phyloP scores from a whole-genome alignment of 2,113 vertebrate species.

The Apus apus region DNA sequence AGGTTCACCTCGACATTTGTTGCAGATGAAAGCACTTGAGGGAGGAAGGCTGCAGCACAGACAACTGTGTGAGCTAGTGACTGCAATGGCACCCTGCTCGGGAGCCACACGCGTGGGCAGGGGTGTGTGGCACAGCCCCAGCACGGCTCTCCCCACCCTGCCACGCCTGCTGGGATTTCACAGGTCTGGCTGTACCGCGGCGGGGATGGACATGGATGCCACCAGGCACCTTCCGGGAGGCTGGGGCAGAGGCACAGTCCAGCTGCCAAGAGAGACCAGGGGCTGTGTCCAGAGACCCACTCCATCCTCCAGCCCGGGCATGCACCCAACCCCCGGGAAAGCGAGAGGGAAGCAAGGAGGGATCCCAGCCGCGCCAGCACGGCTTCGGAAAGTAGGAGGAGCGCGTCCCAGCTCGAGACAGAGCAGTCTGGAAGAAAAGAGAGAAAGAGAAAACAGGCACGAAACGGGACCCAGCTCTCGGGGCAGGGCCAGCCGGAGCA shows the following conservation, averaged over 20 bases:
- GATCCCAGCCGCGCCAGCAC: not conserved
- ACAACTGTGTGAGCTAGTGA: fast-evolving
- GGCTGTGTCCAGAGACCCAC: not conserved
- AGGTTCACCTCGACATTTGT: not conserved
- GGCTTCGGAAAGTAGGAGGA: slow-evolving; percentile 10
- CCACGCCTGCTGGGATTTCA: not conserved
- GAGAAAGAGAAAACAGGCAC: slow-evolving; percentile 10
- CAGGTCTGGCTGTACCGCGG: not conserved
- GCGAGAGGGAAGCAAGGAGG: not conserved
- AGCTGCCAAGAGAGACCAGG: not conserved
- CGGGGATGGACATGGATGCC: not conserved
- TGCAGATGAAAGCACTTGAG: not conserved
- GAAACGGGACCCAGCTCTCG: not conserved
- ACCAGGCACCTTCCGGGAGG: fast-evolving
- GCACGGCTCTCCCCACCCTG: fast-evolving
- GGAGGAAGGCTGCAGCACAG: not conserved
- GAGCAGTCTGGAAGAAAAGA: slow-evolving; percentile 46
- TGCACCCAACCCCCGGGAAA: not conserved
- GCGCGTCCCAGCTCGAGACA: slow-evolving; percentile 10
- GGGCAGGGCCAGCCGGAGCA: not conserved
- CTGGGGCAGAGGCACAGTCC: not conserved
- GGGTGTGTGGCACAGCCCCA: fast-evolving
- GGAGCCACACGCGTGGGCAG: not conserved
- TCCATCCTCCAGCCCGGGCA: not conserved
- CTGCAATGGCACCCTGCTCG: fast-evolving